A percentile compares a stretch with the other conserved stretches of the same genome.
Evolutionary conservation across 2,888 invertebrate genomes (phyloP).

Genomic region (Hirtodrosophila trivittata): DNA sequence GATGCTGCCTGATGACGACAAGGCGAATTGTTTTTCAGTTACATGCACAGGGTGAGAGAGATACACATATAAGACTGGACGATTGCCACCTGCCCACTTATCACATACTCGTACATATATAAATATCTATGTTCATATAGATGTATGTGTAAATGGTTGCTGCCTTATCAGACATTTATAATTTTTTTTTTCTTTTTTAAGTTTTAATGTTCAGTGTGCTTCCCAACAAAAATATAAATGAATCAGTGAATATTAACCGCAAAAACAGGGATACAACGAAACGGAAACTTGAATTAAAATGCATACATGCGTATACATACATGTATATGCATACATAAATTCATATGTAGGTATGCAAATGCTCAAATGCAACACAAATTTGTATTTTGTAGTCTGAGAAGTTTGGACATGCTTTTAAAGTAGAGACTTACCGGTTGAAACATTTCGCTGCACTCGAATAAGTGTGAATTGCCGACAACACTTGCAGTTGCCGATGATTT

Average conservation of each 20-base stretch:
- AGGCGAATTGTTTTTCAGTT: slow-evolving; percentile 35
- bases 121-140: background rate
- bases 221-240: no score
- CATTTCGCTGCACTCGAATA: slow-evolving; percentile 63
- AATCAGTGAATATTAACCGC: no score
- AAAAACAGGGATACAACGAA: slow-evolving; percentile 51
- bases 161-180: slow-evolving; percentile 53
- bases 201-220: no score
- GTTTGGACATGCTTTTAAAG: background rate
- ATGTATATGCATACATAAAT: background rate
- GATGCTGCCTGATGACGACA: slow-evolving; percentile 53
- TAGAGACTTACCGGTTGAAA: slow-evolving; percentile 59
- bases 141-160: background rate
- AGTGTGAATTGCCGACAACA: slow-evolving; percentile 59
- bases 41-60: slow-evolving; percentile 8
- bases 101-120: slow-evolving; percentile 1
- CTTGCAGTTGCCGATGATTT: slow-evolving; percentile 51
- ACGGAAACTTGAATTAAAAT: slow-evolving; percentile 46
- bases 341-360: no score
- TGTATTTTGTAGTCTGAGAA: no score
- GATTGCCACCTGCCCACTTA: slow-evolving; percentile 28
- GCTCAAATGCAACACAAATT: no score
- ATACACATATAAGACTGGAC: slow-evolving; percentile 1
- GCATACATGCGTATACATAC: background rate
- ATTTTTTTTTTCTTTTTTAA: slow-evolving; percentile 13